Conservation (phyloP, 2,113 vertebrate genomes). For the Bujurquina vittata region DNA sequence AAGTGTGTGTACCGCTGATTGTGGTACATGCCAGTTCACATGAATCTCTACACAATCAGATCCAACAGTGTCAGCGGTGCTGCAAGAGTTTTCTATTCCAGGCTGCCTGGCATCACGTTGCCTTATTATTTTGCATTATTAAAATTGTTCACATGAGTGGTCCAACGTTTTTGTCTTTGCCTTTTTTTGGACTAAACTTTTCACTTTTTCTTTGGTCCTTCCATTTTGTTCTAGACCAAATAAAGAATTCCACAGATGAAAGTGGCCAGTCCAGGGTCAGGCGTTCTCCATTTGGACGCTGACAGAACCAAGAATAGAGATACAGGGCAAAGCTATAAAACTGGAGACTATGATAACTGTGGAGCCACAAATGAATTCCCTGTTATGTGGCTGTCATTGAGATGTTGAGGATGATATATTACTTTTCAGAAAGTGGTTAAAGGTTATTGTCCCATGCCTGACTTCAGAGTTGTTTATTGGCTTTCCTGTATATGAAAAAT, state of each 20-base stretch:
- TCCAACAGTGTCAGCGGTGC: too few species aligned
- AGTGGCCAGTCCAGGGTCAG: too few species aligned
- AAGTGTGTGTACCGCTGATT: too few species aligned
- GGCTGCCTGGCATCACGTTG: too few species aligned
- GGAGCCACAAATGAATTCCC: not conserved
- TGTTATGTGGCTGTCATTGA: not conserved
- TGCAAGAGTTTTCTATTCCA: too few species aligned
- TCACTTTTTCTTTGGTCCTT: not conserved
- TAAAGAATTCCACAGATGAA: not conserved
- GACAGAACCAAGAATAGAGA: too few species aligned
- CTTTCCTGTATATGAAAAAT: not conserved
- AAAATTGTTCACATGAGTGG: not conserved
- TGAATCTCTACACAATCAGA: too few species aligned
- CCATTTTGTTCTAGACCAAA: not conserved
- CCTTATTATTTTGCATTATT: not conserved
- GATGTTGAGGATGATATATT: conserved; percentile 10
- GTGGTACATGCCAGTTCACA: too few species aligned
- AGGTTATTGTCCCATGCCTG: conserved; percentile 12
- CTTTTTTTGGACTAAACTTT: not conserved
- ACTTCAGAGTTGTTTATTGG: not conserved
- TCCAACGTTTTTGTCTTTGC: too few species aligned
- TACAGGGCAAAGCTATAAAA: not conserved
- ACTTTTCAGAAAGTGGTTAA: conserved; percentile 25
- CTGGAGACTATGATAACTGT: too few species aligned
- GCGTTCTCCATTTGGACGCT: too few species aligned